Percentiles rank a stretch among this genome's conserved stretches.
Conservation (phyloP, 1,140 invertebrate genomes). For the Plodia interpunctella region DNA sequence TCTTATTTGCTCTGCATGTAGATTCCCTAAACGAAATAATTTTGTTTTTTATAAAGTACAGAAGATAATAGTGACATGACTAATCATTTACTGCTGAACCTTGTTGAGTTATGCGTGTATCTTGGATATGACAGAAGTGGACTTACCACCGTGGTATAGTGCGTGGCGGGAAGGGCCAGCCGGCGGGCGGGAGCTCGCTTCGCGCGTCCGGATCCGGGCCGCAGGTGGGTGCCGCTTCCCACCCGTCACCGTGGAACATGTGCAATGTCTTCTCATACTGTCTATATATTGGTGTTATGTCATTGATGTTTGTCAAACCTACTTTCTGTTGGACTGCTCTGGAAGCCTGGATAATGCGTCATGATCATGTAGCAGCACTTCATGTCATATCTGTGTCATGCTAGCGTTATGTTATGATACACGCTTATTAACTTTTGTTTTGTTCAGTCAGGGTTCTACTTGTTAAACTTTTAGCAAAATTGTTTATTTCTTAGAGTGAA, state of each 20-base stretch:
- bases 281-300: slow-evolving; percentile 42
- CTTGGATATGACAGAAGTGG: slow-evolving; percentile 82
- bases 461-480: too few species aligned
- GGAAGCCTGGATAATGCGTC: slow-evolving; percentile 19
- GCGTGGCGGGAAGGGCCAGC: slow-evolving; percentile 82
- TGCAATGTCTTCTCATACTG: slow-evolving; percentile 54
- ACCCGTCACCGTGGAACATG: slow-evolving; percentile 36
- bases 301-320: slow-evolving; percentile 35
- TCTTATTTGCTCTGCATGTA: slow-evolving; percentile 34
- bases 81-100: background rate
- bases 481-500: too few species aligned
- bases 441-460: background rate
- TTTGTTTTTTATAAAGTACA: background rate
- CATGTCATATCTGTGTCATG: slow-evolving; percentile 30
- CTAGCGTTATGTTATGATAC: slow-evolving; percentile 29
- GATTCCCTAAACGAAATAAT: slow-evolving; percentile 12
- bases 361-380: slow-evolving; percentile 38
- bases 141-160: slow-evolving; percentile 86
- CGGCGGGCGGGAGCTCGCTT: slow-evolving; percentile 55
- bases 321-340: slow-evolving; percentile 11
- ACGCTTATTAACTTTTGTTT: slow-evolving; percentile 25
- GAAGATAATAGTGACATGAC: background rate
- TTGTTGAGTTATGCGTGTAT: slow-evolving; percentile 35
- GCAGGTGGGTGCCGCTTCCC: slow-evolving; percentile 61
- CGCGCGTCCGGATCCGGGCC: slow-evolving; percentile 46